These are phyloP conservation scores for Catagonus wagneri DNA, from an alignment of 2,113 vertebrate genomes.

Conservation along the genomic window DNA sequence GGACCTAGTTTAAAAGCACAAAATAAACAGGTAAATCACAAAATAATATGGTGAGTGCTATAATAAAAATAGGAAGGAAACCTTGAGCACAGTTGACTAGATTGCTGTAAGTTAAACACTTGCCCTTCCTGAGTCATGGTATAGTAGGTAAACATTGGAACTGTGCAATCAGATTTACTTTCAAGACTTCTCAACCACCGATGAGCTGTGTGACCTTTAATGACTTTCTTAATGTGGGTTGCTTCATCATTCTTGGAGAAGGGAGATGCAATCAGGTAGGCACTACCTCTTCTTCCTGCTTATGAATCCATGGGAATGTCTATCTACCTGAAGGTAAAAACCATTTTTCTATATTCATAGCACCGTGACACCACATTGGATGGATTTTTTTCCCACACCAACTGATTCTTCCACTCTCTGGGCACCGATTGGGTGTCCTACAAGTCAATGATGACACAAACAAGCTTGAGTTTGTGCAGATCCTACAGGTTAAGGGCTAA, in stretches of 20 bases:
- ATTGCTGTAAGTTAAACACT: background rate
- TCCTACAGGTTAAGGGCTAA: background rate
- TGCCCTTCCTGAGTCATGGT: background rate
- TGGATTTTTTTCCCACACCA: background rate
- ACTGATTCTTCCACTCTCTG: background rate
- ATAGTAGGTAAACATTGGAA: background rate
- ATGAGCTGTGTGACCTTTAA: constrained; percentile 44
- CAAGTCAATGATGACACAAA: background rate
- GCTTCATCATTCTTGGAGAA: constrained; percentile 49
- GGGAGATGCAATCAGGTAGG: constrained; percentile 1
- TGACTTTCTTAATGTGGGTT: background rate
- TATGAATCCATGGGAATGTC: background rate
- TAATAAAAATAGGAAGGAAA: background rate
- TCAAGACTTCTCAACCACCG: background rate
- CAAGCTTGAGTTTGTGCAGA: background rate
- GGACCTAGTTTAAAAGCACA: background rate
- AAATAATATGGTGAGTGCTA: background rate
- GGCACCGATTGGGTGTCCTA: background rate
- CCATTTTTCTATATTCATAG: background rate
- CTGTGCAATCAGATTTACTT: constrained; percentile 41
- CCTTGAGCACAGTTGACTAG: background rate
- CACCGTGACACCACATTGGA: background rate
- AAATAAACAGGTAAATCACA: constrained; percentile 6
- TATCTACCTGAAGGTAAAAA: background rate
- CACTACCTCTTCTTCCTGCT: background rate